phyloP scores from a whole-genome alignment of 1,140 invertebrate species.

The roundworm (Caenorhabditis elegans) region WBcel235 BX284606.5:12424001-12424500 shows the following conservation, averaged over 20 bases:
- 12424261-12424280: background rate
- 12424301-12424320: too few relatives aligned
- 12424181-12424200: conserved; percentile 26
- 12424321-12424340: too few relatives aligned
- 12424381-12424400: background rate
- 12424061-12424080: conserved; percentile 24
- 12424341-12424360: conserved; percentile 12
- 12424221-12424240: background rate
- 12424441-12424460: too few relatives aligned
- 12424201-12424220: background rate
- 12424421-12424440: too few relatives aligned
- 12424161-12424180: background rate
- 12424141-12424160: background rate
- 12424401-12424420: too few relatives aligned
- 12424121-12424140: conserved; percentile 3
- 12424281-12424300: background rate
- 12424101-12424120: background rate
- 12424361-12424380: too few relatives aligned
- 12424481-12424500: too few relatives aligned
- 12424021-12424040: background rate
- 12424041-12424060: background rate
- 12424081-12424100: conserved; percentile 16
- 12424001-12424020: conserved; percentile 1
- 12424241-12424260: background rate
- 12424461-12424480: too few relatives aligned